Evolutionary conservation across 2,113 vertebrate genomes (phyloP).

Genomic region (Mustelus asterias): DNA sequence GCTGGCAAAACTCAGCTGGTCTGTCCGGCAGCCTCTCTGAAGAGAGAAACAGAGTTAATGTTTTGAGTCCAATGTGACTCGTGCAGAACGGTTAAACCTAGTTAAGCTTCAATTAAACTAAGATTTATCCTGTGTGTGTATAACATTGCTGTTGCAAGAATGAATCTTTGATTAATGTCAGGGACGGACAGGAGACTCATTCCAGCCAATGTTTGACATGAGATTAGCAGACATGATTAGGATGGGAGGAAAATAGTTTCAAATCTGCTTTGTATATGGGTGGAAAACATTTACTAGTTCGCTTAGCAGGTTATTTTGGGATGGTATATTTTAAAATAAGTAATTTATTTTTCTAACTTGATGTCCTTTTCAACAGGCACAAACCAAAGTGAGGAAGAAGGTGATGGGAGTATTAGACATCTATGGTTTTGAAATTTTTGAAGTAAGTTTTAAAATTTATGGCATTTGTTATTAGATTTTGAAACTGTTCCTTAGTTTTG

Average conservation of each 20-base stretch:
- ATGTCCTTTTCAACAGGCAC: constrained; percentile 62
- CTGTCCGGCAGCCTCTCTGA: too few species aligned
- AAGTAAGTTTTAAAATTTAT: constrained; percentile 64
- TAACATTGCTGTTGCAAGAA: not conserved
- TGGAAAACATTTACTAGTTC: not conserved
- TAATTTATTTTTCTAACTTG: not conserved
- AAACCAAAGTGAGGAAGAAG: constrained; percentile 88
- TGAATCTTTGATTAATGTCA: not conserved
- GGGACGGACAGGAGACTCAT: not conserved
- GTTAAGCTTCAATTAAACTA: too few species aligned
- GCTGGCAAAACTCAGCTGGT: too few species aligned
- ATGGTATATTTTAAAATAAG: not conserved
- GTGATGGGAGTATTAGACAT: constrained; percentile 98
- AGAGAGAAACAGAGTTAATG: too few species aligned
- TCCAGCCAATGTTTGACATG: not conserved
- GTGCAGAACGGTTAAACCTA: too few species aligned
- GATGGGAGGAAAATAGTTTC: not conserved
- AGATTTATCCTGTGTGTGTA: not conserved
- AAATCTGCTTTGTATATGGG: not conserved
- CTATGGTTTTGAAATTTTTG: constrained; percentile 98
- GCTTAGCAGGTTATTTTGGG: not conserved
- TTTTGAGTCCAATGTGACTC: too few species aligned
- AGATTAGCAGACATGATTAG: not conserved
- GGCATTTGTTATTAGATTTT: not conserved
- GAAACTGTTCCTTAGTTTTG: not conserved